phyloP scores from a whole-genome alignment of 2,797 vertebrate genomes.

The Erpetoichthys calabaricus region DNA sequence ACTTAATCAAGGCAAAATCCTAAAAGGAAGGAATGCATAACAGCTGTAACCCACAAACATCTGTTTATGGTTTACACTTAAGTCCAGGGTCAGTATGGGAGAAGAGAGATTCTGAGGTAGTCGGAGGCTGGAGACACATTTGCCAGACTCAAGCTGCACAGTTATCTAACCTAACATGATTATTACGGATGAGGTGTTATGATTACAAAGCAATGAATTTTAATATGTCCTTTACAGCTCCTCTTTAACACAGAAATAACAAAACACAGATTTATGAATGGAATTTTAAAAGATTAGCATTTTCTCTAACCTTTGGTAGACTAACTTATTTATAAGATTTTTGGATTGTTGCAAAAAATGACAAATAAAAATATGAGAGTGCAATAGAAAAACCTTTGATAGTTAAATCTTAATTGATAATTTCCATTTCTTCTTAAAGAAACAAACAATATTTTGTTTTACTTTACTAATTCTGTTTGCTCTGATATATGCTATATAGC shows the following conservation, averaged over 20 bases:
- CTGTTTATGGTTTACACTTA: conserved; percentile 26
- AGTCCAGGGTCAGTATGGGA: not conserved
- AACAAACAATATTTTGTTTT: too few species aligned
- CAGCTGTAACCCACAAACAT: conserved; percentile 33
- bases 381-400: too few species aligned
- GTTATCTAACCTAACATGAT: not conserved
- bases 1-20: conserved; percentile 17
- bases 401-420: too few species aligned
- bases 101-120: conserved; percentile 1
- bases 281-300: not conserved
- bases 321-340: too few species aligned
- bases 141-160: not conserved
- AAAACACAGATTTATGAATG: not conserved
- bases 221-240: not conserved
- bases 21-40: conserved; percentile 20
- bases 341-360: too few species aligned
- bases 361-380: too few species aligned
- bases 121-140: not conserved
- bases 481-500: too few species aligned
- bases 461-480: too few species aligned
- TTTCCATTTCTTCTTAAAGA: too few species aligned
- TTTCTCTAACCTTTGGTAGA: not conserved
- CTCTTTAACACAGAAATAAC: not conserved
- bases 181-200: not conserved
- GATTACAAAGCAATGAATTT: not conserved